Evolutionary conservation across 1,140 invertebrate genomes (phyloP), one percentile per base, ranked within the genome.

Genomic region (Drosophila hydei): DNA sequence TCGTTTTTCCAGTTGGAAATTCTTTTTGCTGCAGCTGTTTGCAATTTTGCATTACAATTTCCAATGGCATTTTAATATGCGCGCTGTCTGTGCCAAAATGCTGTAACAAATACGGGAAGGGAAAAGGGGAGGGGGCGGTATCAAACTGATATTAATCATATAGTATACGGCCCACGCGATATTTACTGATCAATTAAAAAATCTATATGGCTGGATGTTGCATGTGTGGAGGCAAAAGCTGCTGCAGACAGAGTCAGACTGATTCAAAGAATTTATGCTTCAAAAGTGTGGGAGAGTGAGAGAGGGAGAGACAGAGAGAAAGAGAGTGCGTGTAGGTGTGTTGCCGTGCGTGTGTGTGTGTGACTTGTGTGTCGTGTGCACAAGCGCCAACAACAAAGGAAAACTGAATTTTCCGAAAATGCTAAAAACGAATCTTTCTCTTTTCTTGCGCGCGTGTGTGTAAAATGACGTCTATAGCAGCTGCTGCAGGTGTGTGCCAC

Each of bases 341-440:
- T 40, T 21, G 65, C 8, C 58, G 40, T 62, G 27, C 65, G 52
- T 52, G 40, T 64, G 42, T 75, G 62, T 50, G 68, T 60, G 48
- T 38, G 67, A 69, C 71, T 85, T 85, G 81, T 85, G 81, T 85
- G 81, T 87, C 81, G 81, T 87, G 81, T 87, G 81, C 81, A 87
- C 54, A 87, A 87, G 83, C 81, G 83, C 83, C 77, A 79, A 60
- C 70, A 73, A 72, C 38, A 72, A 69, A 48, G 60, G 51, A 59
- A 71, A 85, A 62, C 50, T 70, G 52, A 67, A 58, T 67, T 80
- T 80, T 54, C 36, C 30, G 27, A 45, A 59, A 72, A 67, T 56
- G 38, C 63, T 71, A 38, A 27, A 47, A 63, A n/a, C 62, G 40
- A 50, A 70, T 47, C 61, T 43, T 47, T 56, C 48, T 63, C 43